phyloP scores from a whole-genome alignment of 2,888 invertebrate species.

The Autographa gamma region DNA sequence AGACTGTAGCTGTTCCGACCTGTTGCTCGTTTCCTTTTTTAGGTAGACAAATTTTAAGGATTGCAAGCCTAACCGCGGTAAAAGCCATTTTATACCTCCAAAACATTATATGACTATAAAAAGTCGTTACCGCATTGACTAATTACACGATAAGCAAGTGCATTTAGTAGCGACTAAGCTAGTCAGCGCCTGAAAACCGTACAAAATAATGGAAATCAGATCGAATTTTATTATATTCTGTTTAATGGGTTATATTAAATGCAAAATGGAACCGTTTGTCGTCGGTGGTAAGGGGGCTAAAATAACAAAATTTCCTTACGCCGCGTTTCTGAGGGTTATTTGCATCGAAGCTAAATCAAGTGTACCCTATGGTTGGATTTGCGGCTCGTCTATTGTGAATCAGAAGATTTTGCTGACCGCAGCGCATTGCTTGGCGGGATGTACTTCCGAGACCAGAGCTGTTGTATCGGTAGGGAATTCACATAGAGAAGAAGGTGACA shows the following conservation, averaged over 20 bases:
- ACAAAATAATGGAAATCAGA: constrained; percentile 6
- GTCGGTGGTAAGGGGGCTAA: constrained; percentile 48
- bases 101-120: not conserved
- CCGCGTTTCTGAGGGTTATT: constrained; percentile 41
- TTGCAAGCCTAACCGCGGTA: not conserved
- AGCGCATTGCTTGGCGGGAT: constrained; percentile 42
- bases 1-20: too few relatives aligned
- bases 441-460: constrained; percentile 16
- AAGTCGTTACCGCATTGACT: not conserved
- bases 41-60: too few relatives aligned
- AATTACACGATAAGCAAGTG: constrained; percentile 26
- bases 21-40: too few relatives aligned
- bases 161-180: not conserved
- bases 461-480: constrained; percentile 33
- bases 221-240: not conserved
- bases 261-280: constrained; percentile 46
- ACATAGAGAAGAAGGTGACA: constrained; percentile 6
- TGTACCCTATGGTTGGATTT: constrained; percentile 37
- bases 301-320: constrained; percentile 53
- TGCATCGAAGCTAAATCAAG: too few relatives aligned
- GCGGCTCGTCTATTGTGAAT: constrained; percentile 54
- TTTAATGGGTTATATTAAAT: constrained; percentile 16
- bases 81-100: not conserved
- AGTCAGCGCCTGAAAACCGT: not conserved
- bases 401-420: constrained; percentile 45